Evolutionary conservation across 1,140 invertebrate species (phyloP).

Genomic region (Ctenoplectra terminalis): DNA sequence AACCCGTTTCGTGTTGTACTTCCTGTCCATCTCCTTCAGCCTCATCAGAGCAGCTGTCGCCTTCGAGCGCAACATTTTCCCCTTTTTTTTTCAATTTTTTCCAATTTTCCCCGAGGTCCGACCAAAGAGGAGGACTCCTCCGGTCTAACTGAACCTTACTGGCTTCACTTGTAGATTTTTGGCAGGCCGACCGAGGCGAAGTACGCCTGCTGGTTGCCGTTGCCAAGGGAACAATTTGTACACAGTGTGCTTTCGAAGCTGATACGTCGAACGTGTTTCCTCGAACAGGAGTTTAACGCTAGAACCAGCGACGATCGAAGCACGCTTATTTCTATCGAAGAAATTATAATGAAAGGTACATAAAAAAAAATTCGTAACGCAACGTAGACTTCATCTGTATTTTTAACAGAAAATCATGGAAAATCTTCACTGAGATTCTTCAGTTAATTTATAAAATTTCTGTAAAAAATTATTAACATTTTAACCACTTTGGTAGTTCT

Average conservation of each 20-base stretch:
- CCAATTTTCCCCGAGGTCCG: neutral
- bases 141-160: conserved; percentile 8
- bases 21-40: conserved; percentile 75
- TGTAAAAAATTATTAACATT: too few relatives aligned
- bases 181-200: neutral
- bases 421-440: too few relatives aligned
- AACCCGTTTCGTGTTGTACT: conserved; percentile 69
- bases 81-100: neutral
- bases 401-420: too few relatives aligned
- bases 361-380: too few relatives aligned
- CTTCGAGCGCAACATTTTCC: conserved; percentile 71
- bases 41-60: conserved; percentile 70
- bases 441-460: too few relatives aligned
- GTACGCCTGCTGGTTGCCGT: conserved; percentile 15
- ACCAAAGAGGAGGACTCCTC: neutral
- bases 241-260: neutral
- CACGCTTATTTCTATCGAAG: too few relatives aligned
- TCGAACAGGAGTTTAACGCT: neutral
- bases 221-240: conserved; percentile 40
- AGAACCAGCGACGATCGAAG: too few relatives aligned
- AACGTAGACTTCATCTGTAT: too few relatives aligned
- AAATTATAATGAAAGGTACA: too few relatives aligned
- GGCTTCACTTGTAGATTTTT: conserved; percentile 56
- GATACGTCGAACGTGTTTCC: neutral
- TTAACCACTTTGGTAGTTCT: too few relatives aligned